Evolutionary conservation across 37 sponge, comb jelly and placozoan species (phyloP).

Genomic region (Cladorhizidae sp.): DNA sequence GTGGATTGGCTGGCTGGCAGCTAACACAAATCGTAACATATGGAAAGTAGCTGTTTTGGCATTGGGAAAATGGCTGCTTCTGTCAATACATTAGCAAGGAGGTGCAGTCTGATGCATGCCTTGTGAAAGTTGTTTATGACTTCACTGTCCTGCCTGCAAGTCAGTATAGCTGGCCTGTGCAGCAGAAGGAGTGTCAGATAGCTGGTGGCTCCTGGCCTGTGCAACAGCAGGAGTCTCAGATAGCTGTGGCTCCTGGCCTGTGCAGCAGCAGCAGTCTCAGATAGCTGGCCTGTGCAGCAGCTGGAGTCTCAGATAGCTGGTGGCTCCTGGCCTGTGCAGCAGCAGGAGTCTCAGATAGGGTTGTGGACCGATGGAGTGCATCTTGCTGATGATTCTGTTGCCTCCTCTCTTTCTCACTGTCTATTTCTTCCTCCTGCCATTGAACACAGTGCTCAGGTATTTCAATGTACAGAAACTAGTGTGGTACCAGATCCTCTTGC

Average conservation of each 20-base stretch:
- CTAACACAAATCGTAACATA: background rate
- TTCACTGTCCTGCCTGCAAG: background rate
- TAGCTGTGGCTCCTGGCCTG: no score
- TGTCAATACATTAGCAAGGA: background rate
- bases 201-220: background rate
- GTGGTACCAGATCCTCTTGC: no score
- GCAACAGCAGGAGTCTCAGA: background rate
- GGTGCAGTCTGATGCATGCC: background rate
- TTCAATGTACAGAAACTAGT: background rate
- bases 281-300: no score
- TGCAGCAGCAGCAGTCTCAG: no score
- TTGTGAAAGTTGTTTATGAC: background rate
- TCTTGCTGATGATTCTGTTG: no score
- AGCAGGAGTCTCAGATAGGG: no score
- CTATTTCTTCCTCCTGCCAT: background rate
- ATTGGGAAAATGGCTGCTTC: background rate
- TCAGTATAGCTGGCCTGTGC: background rate
- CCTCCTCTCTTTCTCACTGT: background rate
- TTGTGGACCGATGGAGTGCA: no score
- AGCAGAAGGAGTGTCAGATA: slow-evolving; percentile 5
- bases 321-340: no score
- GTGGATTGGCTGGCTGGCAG: background rate
- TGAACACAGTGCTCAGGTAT: background rate
- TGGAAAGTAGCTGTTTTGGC: background rate
- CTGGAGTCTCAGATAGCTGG: no score